Percentiles rank a stretch among this genome's conserved stretches.
These are phyloP conservation scores for Pseudolaguvia tuberculata DNA, from an alignment of 2,113 vertebrate genomes.

Conservation along the genomic window DNA sequence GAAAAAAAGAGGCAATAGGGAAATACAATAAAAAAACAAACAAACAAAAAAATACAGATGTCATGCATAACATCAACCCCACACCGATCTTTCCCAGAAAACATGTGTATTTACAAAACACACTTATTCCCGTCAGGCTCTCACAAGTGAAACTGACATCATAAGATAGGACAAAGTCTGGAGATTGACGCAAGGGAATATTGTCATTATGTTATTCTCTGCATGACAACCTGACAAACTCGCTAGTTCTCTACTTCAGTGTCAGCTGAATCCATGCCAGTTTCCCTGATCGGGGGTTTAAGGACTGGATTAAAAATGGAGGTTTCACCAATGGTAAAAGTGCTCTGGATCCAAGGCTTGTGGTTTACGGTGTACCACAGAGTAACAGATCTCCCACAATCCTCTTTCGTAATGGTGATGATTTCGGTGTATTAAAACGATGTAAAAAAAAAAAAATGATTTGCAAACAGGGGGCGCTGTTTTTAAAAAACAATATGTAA, in stretches of 20 bases:
- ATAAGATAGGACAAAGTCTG: background rate
- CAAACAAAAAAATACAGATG: slow-evolving; percentile 1
- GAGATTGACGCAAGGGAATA: background rate
- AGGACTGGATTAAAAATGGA: background rate
- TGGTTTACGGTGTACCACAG: background rate
- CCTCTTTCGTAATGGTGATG: background rate
- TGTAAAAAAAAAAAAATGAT: background rate
- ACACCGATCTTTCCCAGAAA: background rate
- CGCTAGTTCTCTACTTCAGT: background rate
- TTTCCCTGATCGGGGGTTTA: background rate
- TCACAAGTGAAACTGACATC: background rate
- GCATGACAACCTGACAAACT: slow-evolving; percentile 12
- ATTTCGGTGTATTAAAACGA: background rate
- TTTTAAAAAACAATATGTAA: background rate
- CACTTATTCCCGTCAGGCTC: background rate
- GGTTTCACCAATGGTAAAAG: slow-evolving; percentile 6
- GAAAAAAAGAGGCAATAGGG: slow-evolving; percentile 22
- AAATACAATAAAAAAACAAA: slow-evolving; percentile 2
- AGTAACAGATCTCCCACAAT: background rate
- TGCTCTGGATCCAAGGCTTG: slow-evolving; percentile 21
- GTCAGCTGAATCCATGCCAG: slow-evolving; percentile 16
- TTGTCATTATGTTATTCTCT: slow-evolving; percentile 20
- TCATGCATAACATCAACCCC: background rate
- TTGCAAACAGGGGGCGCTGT: background rate
- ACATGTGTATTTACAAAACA: background rate